Conservation (phyloP, 2,888 invertebrate species). For the Mactromeris polynyma region DNA sequence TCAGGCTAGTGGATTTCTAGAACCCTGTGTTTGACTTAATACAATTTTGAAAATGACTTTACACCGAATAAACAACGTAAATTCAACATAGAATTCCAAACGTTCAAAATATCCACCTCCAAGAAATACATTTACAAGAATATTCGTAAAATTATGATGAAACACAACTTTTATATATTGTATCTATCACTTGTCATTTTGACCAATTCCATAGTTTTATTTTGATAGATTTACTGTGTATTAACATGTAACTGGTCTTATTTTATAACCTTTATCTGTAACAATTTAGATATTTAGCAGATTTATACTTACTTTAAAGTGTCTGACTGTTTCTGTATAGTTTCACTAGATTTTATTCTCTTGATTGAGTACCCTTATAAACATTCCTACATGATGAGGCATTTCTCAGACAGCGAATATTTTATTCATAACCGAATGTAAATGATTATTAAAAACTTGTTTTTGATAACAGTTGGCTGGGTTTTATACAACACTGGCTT, state of each 20-base stretch:
- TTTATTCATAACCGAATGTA: neutral
- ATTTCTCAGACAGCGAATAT: neutral
- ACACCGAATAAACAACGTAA: too few relatives aligned
- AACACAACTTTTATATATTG: neutral
- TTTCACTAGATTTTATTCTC: neutral
- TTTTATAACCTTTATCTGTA: neutral
- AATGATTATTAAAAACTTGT: neutral
- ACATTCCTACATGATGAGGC: neutral
- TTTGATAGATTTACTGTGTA: neutral
- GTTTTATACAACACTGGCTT: neutral
- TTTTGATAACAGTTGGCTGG: neutral
- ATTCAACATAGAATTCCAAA: too few relatives aligned
- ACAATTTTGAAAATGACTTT: too few relatives aligned
- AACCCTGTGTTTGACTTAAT: too few relatives aligned
- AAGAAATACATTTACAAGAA: too few relatives aligned
- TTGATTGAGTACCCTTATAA: neutral
- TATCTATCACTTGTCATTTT: neutral
- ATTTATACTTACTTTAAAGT: neutral
- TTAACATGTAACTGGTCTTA: neutral
- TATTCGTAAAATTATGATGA: neutral
- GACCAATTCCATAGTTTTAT: constrained; percentile 1
- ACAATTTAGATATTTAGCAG: neutral
- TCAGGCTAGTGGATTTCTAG: too few relatives aligned
- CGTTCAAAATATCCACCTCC: too few relatives aligned
- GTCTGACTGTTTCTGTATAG: neutral